Evolutionary conservation across 2,888 invertebrate genomes (phyloP), one percentile per base, ranked within the genome.

Genomic region (Theretra japonica): DNA sequence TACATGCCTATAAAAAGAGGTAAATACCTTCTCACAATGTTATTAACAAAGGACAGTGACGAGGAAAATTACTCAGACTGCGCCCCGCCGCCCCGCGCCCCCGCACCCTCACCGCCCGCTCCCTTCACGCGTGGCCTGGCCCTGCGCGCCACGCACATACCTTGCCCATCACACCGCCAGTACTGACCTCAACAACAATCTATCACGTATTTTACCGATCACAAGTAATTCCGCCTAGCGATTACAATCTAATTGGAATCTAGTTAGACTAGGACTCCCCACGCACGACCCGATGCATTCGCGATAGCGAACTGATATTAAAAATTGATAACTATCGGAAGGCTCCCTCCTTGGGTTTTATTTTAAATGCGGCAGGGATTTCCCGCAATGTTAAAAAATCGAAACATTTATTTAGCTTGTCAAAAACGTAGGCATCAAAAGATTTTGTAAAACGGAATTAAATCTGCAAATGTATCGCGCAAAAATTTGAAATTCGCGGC

Each of bases 11-110:
- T 53, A 72, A 72, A 72, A 60, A 59, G 53, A 60, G 53, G 53
- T 72, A 72, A 62, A 53, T 41, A 33, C 59, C 60, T 53, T 68
- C 56, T 33, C 65, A 60, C 74, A 73, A 75, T 74, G 71, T 74
- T 77, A 74, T 74, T 74, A 77, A 77, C 75, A 76, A 79, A 83
- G 83, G 83, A 80, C 83, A 79, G 75, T 80, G 77, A 82, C 77
- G 79, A 85, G 86, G 83, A 86, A 86, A 85, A 86, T 78, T 75
- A 81, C 80, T 77, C 77, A 75, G 76, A 75, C 75, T 72, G 74
- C 72, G 19, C 23, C 56, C 75, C 77, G 75, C 73, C 74, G 76
- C 68, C 74, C 60, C 72, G 69, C 73, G 70, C 56, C 71, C 72
- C 76, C 73, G 41, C 41, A 41, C 41, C 75, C 76, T 75, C 73